phyloP scores from a whole-genome alignment of 1,140 invertebrate genomes.

The Anagrus nilaparvatae region DNA sequence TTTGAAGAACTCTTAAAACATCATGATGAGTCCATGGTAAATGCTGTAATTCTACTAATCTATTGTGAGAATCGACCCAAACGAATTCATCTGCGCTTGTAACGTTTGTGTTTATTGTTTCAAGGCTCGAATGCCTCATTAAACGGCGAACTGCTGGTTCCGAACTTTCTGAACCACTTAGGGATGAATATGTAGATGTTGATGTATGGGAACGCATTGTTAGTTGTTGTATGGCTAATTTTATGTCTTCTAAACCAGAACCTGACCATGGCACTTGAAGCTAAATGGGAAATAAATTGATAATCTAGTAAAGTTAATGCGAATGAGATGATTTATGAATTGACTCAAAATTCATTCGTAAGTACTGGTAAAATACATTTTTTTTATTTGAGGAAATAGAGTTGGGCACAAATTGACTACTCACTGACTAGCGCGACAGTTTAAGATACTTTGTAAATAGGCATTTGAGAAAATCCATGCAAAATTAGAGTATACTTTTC shows the following conservation, averaged over 20 bases:
- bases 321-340: too few species aligned
- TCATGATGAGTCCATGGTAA: slow-evolving; percentile 85
- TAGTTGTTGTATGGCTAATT: slow-evolving; percentile 77
- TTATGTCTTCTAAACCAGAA: slow-evolving; percentile 76
- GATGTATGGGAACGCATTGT: slow-evolving; percentile 76
- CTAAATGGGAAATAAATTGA: too few species aligned
- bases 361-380: too few species aligned
- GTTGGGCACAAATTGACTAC: too few species aligned
- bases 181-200: slow-evolving; percentile 71
- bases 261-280: slow-evolving; percentile 66
- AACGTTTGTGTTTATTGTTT: slow-evolving; percentile 86
- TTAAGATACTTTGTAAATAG: too few species aligned
- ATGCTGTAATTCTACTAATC: slow-evolving; percentile 76
- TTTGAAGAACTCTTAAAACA: slow-evolving; percentile 66
- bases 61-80: slow-evolving; percentile 85
- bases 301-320: too few species aligned
- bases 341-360: too few species aligned
- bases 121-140: slow-evolving; percentile 74
- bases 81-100: slow-evolving; percentile 82
- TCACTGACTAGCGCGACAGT: too few species aligned
- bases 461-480: too few species aligned
- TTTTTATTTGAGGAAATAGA: too few species aligned
- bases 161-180: slow-evolving; percentile 67
- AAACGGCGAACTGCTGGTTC: slow-evolving; percentile 52
- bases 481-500: too few species aligned